A percentile compares a stretch with the other conserved stretches of the same genome.
Conservation (phyloP, 37 sponge, comb jelly and placozoan species). For the Halichondria panicea region DNA sequence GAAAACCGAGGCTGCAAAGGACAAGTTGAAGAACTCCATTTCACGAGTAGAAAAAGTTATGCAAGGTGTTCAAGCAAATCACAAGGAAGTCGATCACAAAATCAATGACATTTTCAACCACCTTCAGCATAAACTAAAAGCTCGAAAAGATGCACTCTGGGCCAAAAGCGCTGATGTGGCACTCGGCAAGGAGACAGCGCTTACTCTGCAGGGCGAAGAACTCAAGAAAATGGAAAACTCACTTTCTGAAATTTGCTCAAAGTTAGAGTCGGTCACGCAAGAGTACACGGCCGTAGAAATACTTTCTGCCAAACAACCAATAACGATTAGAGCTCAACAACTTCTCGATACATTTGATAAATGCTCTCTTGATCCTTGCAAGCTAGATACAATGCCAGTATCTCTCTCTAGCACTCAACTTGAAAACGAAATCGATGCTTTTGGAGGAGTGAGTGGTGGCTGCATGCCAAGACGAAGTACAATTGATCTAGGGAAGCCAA, state of each 20-base stretch:
- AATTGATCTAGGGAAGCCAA: neutral
- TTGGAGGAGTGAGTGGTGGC: conserved; percentile 17
- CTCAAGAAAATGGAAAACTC: conserved; percentile 9
- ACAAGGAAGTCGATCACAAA: conserved; percentile 8
- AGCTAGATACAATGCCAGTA: neutral
- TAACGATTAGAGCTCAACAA: neutral
- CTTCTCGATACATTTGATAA: conserved; percentile 3
- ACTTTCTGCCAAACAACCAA: conserved; percentile 20
- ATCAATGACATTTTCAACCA: conserved; percentile 6
- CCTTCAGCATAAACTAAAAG: conserved; percentile 2
- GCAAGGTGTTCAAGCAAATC: conserved; percentile 4
- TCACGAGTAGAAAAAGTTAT: conserved; percentile 6
- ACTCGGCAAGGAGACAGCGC: conserved; percentile 4
- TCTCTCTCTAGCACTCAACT: neutral
- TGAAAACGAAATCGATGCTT: neutral
- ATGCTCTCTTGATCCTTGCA: neutral
- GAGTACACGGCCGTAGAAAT: conserved; percentile 16
- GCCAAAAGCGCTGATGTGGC: conserved; percentile 8
- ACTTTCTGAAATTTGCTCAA: neutral
- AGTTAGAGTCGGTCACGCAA: neutral
- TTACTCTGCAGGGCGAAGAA: conserved; percentile 2
- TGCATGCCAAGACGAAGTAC: neutral
- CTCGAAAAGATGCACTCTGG: neutral
- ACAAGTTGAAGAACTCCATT: conserved; percentile 15
- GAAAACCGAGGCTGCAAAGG: neutral